Evolutionary conservation across 2,888 invertebrate genomes (phyloP), one percentile per base, ranked within the genome.

Genomic region (Aplocera efformata): DNA sequence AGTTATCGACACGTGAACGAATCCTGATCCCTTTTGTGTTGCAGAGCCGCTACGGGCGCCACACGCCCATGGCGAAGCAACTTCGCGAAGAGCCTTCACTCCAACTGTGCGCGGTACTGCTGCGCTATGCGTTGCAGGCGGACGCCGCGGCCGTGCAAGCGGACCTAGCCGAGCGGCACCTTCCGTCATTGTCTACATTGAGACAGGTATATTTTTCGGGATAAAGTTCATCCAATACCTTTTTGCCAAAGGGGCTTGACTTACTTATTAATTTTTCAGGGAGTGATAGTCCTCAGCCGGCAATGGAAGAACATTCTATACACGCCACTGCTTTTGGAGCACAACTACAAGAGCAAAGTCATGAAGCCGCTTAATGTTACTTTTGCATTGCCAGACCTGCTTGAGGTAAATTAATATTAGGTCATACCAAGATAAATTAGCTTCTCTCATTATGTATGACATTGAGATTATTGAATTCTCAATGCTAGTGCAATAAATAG

Each of bases 231-330:
- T n/a, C n/a, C 13, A 17, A 17, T 17, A 17, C 13, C 13, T 17
- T 17, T 5, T 17, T 17, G 13, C 13, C 13, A 17, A 17, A 17
- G 5, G 13, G 13, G 3, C 2, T 3, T 17, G 5, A 17, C 2
- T 17, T 3, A 17, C 2, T 3, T 17, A 5, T 17, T 17, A 17
- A 3, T 10, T 4, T 47, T 45, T 4, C 70, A 95, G 94, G 98
- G 98, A 17, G 94, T 98, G n/a, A 95, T 98, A 69, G 98, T 98
- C 13, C 88, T 98, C 37, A 97, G 97, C 64, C 91, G 98, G 0
- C 98, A 98, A 72, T 98, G 98, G 98, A 98, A 98, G 83, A 98
- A 97, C 76, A 94, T 96, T 1, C 85, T 98, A 10, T 98, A 98
- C 74, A 98, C 98, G 55, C 98, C 98, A 0, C 88, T 97, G 50